phyloP scores from a whole-genome alignment of 2,113 vertebrate species.

The Cyprinodon tularosa region DNA sequence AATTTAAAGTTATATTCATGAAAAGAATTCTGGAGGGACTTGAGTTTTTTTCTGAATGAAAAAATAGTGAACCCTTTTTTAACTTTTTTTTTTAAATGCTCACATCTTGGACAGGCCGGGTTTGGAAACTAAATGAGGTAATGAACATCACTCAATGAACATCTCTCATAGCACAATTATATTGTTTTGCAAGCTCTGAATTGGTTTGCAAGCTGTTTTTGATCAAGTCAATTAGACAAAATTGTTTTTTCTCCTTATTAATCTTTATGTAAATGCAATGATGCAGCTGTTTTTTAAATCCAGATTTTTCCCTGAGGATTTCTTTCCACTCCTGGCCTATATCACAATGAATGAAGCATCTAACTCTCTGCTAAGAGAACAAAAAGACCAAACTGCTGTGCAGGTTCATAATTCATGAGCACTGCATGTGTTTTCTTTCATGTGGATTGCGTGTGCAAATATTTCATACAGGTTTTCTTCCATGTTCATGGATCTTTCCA shows the following conservation, averaged over 20 bases:
- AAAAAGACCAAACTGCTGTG: background rate
- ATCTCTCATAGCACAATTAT: too few relatives aligned
- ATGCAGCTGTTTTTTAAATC: background rate
- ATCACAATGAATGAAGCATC: background rate
- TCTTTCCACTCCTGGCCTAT: too few relatives aligned
- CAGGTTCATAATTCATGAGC: background rate
- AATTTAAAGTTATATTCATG: background rate
- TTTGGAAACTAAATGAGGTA: background rate
- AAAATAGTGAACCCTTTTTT: too few relatives aligned
- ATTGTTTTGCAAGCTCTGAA: too few relatives aligned
- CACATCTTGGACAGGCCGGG: too few relatives aligned
- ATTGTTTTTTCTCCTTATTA: background rate
- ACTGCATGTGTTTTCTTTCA: background rate
- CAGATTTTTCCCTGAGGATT: background rate
- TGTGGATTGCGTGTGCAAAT: background rate
- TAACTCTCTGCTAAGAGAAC: background rate
- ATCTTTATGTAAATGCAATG: background rate
- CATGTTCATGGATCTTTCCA: too few relatives aligned
- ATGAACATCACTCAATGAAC: too few relatives aligned
- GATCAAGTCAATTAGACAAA: background rate
- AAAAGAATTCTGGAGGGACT: too few relatives aligned
- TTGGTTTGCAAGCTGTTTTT: background rate
- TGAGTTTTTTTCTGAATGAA: background rate
- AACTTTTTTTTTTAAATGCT: too few relatives aligned
- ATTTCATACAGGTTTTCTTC: too few relatives aligned